Conservation (phyloP, 2,113 vertebrate species). For the Acrocephalus kingi region DNA sequence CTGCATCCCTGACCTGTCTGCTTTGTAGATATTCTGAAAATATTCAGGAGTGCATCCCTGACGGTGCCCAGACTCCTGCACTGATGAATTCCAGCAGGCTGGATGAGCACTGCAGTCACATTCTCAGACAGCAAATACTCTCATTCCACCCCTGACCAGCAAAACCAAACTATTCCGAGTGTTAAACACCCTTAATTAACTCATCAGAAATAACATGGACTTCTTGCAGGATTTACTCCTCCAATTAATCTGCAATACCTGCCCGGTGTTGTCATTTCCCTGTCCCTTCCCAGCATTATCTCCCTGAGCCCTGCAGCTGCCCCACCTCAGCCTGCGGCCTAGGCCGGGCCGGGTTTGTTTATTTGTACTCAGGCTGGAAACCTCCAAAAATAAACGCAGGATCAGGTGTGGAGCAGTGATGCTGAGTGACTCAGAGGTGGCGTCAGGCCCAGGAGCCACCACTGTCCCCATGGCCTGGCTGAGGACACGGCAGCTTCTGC, state of each 20-base stretch:
- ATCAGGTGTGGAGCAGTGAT: constrained; percentile 28
- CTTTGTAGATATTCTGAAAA: background rate
- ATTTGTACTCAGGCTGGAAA: constrained; percentile 49
- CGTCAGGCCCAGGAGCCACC: constrained; percentile 21
- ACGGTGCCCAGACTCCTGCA: background rate
- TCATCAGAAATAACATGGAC: accelerated
- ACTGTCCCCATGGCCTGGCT: background rate
- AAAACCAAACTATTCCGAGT: background rate
- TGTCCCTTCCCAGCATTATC: background rate
- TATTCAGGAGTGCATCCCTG: background rate
- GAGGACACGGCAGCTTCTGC: background rate
- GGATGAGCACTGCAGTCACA: background rate
- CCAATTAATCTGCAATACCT: background rate
- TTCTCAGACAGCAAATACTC: background rate
- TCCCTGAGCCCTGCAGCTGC: background rate
- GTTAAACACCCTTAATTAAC: background rate
- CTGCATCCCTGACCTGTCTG: background rate
- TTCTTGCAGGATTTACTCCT: background rate
- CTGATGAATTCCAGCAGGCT: background rate
- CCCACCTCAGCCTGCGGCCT: constrained; percentile 40
- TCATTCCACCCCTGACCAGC: background rate
- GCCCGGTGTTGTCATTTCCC: background rate
- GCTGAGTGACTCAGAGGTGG: constrained; percentile 54
- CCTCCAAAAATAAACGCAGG: constrained; percentile 49
- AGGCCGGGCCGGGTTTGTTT: constrained; percentile 41